Conservation (phyloP, 2,797 vertebrate genomes). For the Coendou prehensilis region DNA sequence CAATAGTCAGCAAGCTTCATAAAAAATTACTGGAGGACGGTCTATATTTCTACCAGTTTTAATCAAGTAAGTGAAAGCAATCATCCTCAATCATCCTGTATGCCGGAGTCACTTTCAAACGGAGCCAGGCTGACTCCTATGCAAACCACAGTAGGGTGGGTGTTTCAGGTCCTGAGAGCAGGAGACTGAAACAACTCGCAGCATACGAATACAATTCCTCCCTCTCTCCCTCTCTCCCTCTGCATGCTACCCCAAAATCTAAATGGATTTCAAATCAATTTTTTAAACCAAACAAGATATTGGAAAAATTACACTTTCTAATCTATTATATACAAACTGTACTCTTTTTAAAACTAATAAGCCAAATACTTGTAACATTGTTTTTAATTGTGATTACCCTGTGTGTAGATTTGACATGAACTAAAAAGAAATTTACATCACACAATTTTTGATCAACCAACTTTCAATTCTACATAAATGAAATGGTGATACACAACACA, state of each 20-base stretch:
- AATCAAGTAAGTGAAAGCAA: constrained; percentile 73
- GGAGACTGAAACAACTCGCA: rapidly evolving
- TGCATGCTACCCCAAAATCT: neutral
- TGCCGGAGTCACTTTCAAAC: neutral
- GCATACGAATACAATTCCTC: rapidly evolving
- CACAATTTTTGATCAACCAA: neutral
- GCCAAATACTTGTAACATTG: neutral
- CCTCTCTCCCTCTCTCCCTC: rapidly evolving
- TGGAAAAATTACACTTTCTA: neutral
- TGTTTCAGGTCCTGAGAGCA: neutral
- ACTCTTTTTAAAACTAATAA: neutral
- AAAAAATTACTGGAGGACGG: constrained; percentile 76
- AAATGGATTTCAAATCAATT: constrained; percentile 24
- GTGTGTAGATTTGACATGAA: neutral
- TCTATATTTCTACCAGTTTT: constrained; percentile 68
- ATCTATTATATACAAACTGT: neutral
- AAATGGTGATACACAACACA: neutral
- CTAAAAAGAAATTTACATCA: neutral
- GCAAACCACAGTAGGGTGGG: neutral
- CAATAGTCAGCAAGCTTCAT: constrained; percentile 70
- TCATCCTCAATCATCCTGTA: constrained; percentile 46
- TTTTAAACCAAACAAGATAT: neutral
- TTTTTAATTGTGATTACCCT: neutral
- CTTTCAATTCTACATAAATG: neutral
- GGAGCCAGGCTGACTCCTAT: neutral